phyloP scores from a whole-genome alignment of 2,113 vertebrate genomes.

The Etia nguti region DNA sequence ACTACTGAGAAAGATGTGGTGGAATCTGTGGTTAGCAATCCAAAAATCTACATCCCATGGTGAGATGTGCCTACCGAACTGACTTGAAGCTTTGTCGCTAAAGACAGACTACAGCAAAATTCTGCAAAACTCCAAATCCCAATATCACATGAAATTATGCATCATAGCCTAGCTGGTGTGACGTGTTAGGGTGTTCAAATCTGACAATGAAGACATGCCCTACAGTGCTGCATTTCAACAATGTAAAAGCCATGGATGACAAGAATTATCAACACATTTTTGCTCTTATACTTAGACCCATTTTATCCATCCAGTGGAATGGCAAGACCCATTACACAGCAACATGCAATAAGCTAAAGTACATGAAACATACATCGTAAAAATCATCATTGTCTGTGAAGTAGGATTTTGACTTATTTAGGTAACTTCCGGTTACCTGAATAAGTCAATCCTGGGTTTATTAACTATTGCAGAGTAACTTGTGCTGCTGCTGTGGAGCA shows the following conservation, averaged over 20 bases:
- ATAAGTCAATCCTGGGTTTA: not conserved
- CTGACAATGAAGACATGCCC: not conserved
- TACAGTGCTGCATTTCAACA: not conserved
- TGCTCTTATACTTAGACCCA: not conserved
- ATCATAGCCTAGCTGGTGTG: not conserved
- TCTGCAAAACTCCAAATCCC: not conserved
- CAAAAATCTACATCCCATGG: not conserved
- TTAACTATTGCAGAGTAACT: not conserved
- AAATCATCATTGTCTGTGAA: not conserved
- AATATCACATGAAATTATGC: not conserved
- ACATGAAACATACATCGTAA: not conserved
- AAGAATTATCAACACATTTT: not conserved
- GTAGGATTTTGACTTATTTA: not conserved
- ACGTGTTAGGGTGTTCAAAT: not conserved
- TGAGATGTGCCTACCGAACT: not conserved
- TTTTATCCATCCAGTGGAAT: not conserved
- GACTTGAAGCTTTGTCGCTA: not conserved
- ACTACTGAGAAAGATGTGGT: not conserved
- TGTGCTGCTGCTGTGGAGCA: not conserved
- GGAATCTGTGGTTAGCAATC: rapidly evolving
- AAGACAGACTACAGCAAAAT: not conserved
- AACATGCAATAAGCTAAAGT: not conserved
- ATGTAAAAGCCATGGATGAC: not conserved
- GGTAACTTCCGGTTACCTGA: not conserved
- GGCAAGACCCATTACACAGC: not conserved